A percentile compares a stretch with the other conserved stretches of the same genome.
These are phyloP conservation scores for Passerina amoena DNA, from an alignment of 2,113 vertebrate species.

Conservation along the genomic window DNA sequence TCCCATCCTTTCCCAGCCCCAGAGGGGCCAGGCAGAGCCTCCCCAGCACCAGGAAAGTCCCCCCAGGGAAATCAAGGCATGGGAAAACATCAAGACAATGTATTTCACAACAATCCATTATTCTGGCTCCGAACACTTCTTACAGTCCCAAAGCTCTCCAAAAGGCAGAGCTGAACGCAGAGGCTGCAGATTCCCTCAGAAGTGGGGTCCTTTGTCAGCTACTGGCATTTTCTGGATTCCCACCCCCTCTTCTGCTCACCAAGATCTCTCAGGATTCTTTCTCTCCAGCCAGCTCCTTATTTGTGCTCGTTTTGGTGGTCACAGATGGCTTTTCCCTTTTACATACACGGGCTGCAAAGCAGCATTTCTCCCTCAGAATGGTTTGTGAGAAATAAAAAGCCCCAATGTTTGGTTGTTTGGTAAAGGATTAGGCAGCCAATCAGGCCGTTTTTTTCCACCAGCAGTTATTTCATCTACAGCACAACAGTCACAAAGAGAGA, in stretches of 20 bases:
- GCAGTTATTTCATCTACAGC: background rate
- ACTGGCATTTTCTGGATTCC: background rate
- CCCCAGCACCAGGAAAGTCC: background rate
- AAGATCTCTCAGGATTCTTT: background rate
- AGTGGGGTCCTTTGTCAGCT: background rate
- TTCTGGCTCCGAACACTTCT: background rate
- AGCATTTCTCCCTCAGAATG: background rate
- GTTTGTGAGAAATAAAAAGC: background rate
- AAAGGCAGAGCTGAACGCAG: background rate
- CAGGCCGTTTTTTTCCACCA: background rate
- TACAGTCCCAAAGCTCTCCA: accelerated
- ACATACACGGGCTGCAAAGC: background rate
- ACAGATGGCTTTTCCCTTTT: background rate
- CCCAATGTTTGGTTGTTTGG: background rate
- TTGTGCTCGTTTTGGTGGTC: background rate
- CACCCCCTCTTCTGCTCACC: background rate
- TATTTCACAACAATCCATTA: accelerated
- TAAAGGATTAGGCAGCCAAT: background rate
- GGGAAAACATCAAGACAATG: too few relatives aligned
- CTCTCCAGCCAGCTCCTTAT: background rate
- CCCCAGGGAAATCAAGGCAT: background rate
- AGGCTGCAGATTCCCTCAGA: background rate
- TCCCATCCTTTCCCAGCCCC: background rate
- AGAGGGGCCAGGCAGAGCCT: background rate
- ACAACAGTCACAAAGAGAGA: background rate